These are phyloP conservation scores for Tachycineta bicolor DNA, from an alignment of 2,113 vertebrate genomes.

Conservation along the genomic window DNA sequence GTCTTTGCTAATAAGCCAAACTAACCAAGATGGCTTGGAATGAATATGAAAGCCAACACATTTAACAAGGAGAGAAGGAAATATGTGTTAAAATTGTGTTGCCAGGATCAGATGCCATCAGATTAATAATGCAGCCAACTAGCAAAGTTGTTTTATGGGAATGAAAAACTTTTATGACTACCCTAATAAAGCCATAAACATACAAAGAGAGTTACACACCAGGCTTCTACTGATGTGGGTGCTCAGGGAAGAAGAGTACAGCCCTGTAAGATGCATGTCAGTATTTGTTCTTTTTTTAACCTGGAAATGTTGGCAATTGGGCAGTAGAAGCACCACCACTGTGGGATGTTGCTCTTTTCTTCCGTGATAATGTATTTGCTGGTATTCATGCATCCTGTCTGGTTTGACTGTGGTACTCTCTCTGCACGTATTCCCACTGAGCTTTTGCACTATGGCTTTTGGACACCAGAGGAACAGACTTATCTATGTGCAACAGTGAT, in stretches of 20 bases:
- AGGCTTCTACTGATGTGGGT: not conserved
- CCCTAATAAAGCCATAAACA: constrained; percentile 29
- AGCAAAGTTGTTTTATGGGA: constrained; percentile 48
- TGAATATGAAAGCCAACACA: constrained; percentile 18
- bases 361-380: rapidly evolving
- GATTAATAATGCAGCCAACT: constrained; percentile 29
- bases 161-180: constrained; percentile 32
- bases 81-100: constrained; percentile 3
- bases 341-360: not conserved
- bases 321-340: not conserved
- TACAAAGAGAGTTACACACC: not conserved
- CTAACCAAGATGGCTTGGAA: constrained; percentile 12
- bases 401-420: not conserved
- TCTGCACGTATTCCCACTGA: not conserved
- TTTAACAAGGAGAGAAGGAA: constrained; percentile 52
- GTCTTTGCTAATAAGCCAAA: constrained; percentile 1
- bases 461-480: not conserved
- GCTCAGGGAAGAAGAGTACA: not conserved
- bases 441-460: not conserved
- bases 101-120: constrained; percentile 15
- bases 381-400: not conserved
- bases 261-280: not conserved
- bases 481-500: not conserved
- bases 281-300: not conserved
- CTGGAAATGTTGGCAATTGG: not conserved